Base-by-base conservation (phyloP, 2,113 vertebrate genomes). In the Pterocles burchelli region DNA sequence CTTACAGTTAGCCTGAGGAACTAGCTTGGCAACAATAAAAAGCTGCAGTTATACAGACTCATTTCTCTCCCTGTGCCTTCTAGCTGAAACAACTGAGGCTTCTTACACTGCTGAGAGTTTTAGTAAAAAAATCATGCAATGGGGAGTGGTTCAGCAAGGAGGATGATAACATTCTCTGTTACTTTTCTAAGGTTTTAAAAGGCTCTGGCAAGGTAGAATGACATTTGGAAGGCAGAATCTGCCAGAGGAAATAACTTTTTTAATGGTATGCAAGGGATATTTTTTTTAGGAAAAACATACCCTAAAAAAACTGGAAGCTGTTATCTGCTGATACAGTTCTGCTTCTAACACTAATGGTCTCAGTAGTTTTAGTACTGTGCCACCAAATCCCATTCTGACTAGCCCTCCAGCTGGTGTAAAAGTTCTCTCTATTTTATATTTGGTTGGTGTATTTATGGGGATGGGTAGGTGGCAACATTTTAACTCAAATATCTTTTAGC, bases 21-120 rank as follows among this genome's bases (percentile, higher is more conserved):
- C 85, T 88, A 62, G 83, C 91, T 91, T 90, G 94, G 90, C 95
- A 95, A 78, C 95, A 96, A 66, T 96, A 89, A 95, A 95, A 96
- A 96, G 67, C 79, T 94, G 88, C 92, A 95, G 93, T 93, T 95
- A 81, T 8, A 70, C 14, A 48, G 71, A 22, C 85, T 96, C 93
- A 81, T 95, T 96, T 93, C 90, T 96, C 73, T 96, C 89, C 70
- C 38, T 59, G 5, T 95, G 93, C 93, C 95, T 96, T 93, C 81
- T 55, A 78, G 93, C 79, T 90, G 86, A 90, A 94, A 83, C 74
- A 87, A 79, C 89, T 78, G 76, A 95, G 88, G 72, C 80, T 96
- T 93, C 85, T 95, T 90, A 76, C 36, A 54, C 70, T 91, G 77
- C 74, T 94, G 84, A 91, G 89, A 46, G 74, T 61, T 93, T 91